A percentile compares a stretch with the other conserved stretches of the same genome.
Conservation (phyloP, 2,113 vertebrate species). For the Dendrocopos noguchii region DNA sequence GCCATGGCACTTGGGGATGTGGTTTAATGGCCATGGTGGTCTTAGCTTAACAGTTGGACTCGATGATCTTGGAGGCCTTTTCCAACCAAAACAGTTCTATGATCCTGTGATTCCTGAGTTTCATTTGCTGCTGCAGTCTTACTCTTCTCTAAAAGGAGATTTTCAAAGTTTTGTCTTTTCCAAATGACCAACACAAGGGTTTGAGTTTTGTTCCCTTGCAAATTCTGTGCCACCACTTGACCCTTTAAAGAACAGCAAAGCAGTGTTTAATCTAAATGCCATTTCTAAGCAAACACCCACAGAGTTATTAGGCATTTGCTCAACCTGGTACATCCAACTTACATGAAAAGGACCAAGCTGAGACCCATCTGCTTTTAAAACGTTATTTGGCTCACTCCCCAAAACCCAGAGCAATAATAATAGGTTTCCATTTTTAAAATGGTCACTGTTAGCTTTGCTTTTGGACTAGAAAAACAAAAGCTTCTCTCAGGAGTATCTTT, state of each 20-base stretch:
- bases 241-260: slow-evolving; percentile 14
- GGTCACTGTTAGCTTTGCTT: not conserved
- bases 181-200: not conserved
- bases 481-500: not conserved
- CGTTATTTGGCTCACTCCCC: slow-evolving; percentile 11
- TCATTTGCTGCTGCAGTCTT: not conserved
- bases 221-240: not conserved
- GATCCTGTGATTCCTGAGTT: not conserved
- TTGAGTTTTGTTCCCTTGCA: not conserved
- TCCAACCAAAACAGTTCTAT: too few species aligned
- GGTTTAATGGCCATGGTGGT: too few species aligned
- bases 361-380: slow-evolving; percentile 60
- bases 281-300: slow-evolving; percentile 38
- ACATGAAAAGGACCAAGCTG: slow-evolving; percentile 27
- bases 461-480: not conserved
- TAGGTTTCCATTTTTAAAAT: not conserved
- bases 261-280: slow-evolving; percentile 44
- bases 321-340: slow-evolving; percentile 9
- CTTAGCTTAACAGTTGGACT: too few species aligned
- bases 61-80: too few species aligned
- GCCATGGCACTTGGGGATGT: too few species aligned
- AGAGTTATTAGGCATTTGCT: slow-evolving; percentile 44
- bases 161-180: not conserved
- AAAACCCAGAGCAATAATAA: not conserved
- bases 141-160: not conserved